Evolutionary conservation across 2,797 vertebrate species (phyloP), one percentile per base, ranked within the genome.

Genomic region (Oreochromis grahami): DNA sequence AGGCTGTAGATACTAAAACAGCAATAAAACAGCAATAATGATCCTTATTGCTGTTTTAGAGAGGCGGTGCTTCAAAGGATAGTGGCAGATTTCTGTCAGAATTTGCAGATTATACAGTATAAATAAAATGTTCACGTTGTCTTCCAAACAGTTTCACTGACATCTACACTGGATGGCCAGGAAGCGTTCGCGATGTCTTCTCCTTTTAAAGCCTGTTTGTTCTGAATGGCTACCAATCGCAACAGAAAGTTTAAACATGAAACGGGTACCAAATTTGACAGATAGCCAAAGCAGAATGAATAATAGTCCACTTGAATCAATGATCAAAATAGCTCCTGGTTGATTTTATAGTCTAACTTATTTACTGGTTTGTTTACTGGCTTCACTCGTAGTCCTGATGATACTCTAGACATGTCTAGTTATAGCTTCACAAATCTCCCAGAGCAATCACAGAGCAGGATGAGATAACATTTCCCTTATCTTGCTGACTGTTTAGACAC

Each of bases 401-500:
- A 45, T 6, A 45, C 8, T 74, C 43, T 7, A 13, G 68, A 43
- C 43, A 4, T 8, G 15, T 32, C 15, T 29, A 32, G 26, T 50
- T 63, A 45, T 45, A 58, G 48, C 9, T 8, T 38, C 2, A 60
- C 11, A 84, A 8, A 70, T 50, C 10, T 50, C n/a, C 6, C 6
- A 60, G 24, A 9, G 19, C 1, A 36, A n/a, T 41, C 78, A 14
- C 19, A 9, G 24, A 36, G 4, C 41, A 7, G 36, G 21, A 60
- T 17, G 34, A 82, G 50, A 85, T 55, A 78, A 8, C 14, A 56
- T 76, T 84, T 81, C 68, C 24, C 43, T 48, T 50, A 50, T 74
- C 24, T 48, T 74, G 43, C 4, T 8, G 24, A n/a, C 50, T 74
- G n/a, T 38, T 32, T 5, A 34, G 8, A 70, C 74, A 82, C 2